Evolutionary conservation across 23 tunicate genomes (phyloP), one percentile per base, ranked within the genome.

Genomic region (Halocynthia aurantium): DNA sequence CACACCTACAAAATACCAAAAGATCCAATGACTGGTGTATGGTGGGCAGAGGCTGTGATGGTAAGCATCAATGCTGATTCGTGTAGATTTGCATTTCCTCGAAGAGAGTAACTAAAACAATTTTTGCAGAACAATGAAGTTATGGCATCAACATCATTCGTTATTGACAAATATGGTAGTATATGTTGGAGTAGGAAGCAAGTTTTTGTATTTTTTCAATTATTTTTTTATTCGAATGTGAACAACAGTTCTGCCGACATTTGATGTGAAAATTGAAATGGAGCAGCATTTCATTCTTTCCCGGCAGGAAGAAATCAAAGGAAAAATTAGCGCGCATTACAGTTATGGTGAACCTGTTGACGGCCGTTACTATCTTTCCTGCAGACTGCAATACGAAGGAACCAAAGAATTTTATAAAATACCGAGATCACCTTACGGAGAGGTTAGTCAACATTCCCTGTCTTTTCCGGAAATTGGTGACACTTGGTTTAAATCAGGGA

Each of bases 261-360:
- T 86, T 69, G 52, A 86, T 17, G 91, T 86, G 5, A 31, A 50
- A 10, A 61, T 86, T 15, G 70, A 75, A 52, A 51, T 81, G 53
- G 73, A 81, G 10, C 70, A 81, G 50, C 55, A 67, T 58, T 81
- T 62, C 72, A 55, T 86, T 8, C 51, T 75, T 0, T 31, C 61
- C 8, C 7, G 53, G 6, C 84, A 86, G 40, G 12, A 53, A 8
- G 21, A 44, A 10, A 76, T 86, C 40, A 49, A 7, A 0, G 85
- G 85, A 13, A 7, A 12, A 6, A 57, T 86, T 7, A 67, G 54
- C 0, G 91, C 91, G 5, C 22, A 56, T 11, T 86, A 86, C 77
- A 85, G 90, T 52, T 85, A 85, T 53, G 90, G 90, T 18, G 84
- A 80, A 51, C 71, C 61, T 17, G 90, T 85, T n/a, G 61, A 63